These are phyloP conservation scores for Coregonus clupeaformis DNA, from an alignment of 2,113 vertebrate species.

Conservation along the genomic window DNA sequence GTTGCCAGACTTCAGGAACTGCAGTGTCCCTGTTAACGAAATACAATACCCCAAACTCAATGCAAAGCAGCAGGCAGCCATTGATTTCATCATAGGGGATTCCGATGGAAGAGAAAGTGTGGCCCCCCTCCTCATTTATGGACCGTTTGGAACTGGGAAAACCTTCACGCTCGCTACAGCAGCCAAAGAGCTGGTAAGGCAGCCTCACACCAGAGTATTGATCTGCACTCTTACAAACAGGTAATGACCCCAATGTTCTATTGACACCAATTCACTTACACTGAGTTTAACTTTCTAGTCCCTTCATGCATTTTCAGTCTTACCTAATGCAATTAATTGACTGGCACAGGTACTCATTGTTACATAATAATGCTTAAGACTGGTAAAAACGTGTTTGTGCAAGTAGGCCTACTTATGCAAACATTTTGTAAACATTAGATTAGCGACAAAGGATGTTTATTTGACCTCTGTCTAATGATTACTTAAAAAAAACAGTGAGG, in stretches of 20 bases:
- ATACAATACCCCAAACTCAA: conserved; percentile 42
- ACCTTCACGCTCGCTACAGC: conserved; percentile 87
- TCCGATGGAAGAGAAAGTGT: conserved; percentile 31
- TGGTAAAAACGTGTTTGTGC: no score
- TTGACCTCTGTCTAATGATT: no score
- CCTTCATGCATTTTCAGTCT: not conserved
- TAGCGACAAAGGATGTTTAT: no score
- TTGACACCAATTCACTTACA: not conserved
- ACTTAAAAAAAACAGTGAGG: no score
- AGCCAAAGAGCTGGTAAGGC: conserved; percentile 75
- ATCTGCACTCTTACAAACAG: conserved; percentile 94
- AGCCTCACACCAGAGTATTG: conserved; percentile 77
- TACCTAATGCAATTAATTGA: no score
- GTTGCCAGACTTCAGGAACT: conserved; percentile 55
- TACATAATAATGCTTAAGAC: no score
- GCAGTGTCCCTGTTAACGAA: conserved; percentile 29
- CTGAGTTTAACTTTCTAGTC: not conserved
- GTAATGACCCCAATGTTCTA: conserved; percentile 54
- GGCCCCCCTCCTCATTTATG: conserved; percentile 87
- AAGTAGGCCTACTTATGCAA: no score
- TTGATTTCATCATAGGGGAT: conserved; percentile 75
- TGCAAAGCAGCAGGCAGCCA: conserved; percentile 80
- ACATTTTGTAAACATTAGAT: no score
- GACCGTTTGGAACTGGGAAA: conserved; percentile 92
- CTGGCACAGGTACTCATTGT: no score